Base-by-base conservation (phyloP, 2,888 invertebrate genomes). In the Drosophila silvestris region DNA sequence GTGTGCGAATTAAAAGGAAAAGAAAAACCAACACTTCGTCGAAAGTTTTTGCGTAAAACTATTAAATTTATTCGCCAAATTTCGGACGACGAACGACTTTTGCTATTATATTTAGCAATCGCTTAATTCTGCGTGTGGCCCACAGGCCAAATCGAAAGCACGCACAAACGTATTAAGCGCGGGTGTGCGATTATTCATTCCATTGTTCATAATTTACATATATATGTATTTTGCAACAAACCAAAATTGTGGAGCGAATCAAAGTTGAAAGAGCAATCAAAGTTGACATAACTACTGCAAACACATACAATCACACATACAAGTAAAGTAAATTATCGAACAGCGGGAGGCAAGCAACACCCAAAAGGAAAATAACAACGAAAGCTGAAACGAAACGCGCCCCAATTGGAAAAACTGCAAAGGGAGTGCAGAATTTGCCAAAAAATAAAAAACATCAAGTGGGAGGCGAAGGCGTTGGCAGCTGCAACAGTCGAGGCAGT, bases 281-380 rank as follows among this genome's bases (percentile, higher is more conserved):
- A 74, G 77, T 87, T 87, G 83, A 85, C 85, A 88, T 82, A 89
- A 85, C 83, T 89, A 85, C 83, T 89, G 83, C 81, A 75, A 79
- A 73, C 37, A 58, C 56, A 76, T 35, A 66, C 65, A 63, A 22
- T 54, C 63, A 57, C 37, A 54, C 57, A 33, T 63, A 26, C 22
- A 22, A 41, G 50, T 76, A 76, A 77, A 75, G 79, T 84, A 89
- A 89, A 89, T 87, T 87, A 77, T 82, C 58, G 77, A 78, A 82
- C 88, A 88, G 84, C 77, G 81, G 88, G 71, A 70, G 74, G 30
- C 26, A 58, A 59, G 41, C 39, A 61, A 51, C 66, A 74, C 74
- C 67, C 53, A 71, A 47, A 47, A 76, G 59, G 65, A 67, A 70
- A 65, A 37, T 35, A 63, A 70, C 63, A 75, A 58, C 64, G 83